phyloP scores from a whole-genome alignment of 2,113 vertebrate genomes.

The Thymallus thymallus region DNA sequence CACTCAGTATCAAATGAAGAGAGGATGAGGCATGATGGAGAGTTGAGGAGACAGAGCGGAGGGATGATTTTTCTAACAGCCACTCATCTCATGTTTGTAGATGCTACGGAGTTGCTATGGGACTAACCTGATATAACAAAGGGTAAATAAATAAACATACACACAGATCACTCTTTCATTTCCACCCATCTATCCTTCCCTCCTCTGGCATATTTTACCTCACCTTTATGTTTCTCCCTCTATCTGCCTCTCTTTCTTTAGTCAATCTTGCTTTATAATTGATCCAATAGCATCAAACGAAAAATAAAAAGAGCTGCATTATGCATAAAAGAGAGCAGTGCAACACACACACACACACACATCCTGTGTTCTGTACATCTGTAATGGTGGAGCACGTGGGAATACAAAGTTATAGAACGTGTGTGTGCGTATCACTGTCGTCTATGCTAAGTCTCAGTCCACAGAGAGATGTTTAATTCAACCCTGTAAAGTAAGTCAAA shows the following conservation, averaged over 20 bases:
- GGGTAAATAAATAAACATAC: conserved; percentile 2
- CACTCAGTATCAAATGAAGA: conserved; percentile 33
- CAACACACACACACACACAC: conserved; percentile 10
- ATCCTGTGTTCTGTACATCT: not conserved
- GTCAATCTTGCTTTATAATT: conserved; percentile 5
- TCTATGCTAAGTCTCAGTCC: conserved; percentile 29
- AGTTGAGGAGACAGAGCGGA: not conserved
- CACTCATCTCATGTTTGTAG: not conserved
- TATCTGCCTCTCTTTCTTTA: not conserved
- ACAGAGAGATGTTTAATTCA: conserved; percentile 54
- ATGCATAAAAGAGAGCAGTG: conserved; percentile 21
- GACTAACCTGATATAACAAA: not conserved
- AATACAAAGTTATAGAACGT: not conserved
- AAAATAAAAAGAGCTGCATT: conserved; percentile 28
- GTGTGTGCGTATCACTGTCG: conserved; percentile 25
- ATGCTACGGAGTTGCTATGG: not conserved
- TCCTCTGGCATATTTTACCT: not conserved
- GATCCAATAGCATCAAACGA: not conserved
- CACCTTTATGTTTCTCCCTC: conserved; percentile 10
- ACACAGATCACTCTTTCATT: not conserved
- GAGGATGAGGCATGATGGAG: not conserved
- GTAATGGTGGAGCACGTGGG: not conserved
- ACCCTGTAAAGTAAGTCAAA: not conserved
- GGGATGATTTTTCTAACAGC: not conserved
- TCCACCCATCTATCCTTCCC: not conserved